Evolutionary conservation across 2,113 vertebrate species (phyloP), one percentile per base, ranked within the genome.

Genomic region (Pogona vitticeps): DNA sequence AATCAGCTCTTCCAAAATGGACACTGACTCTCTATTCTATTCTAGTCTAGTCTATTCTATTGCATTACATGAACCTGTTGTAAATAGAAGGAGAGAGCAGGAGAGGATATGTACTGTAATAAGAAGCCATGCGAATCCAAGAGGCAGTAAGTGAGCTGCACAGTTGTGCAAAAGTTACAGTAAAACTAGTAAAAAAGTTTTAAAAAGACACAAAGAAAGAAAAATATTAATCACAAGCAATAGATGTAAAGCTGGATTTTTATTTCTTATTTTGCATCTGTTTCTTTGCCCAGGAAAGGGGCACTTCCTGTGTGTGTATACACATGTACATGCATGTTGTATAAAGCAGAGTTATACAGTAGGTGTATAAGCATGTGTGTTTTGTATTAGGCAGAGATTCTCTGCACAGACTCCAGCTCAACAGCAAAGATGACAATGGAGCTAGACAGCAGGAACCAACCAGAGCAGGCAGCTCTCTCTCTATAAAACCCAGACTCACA

Each of bases 401-500:
- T 38, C 46, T 52, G 46, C 33, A 82, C 56, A 73, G 68, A 56
- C 4, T 80, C 42, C 68, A n/a, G 67, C 76, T 72, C 67, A 63
- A 40, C 82, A 84, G 18, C 42, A 84, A 68, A 28, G 70, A 33
- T 82, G 82, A 75, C 70, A 70, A 77, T 4, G 20, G 38, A 85
- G 40, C 46, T 28, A 76, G 71, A 67, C 59, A 38, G 59, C 79
- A 87, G 59, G 61, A 76, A 85, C 83, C 86, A 78, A 80, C 9
- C 76, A 0, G 46, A 77, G 76, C 36, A 80, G 87, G 88, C 84
- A 89, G 85, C 90, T 84, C 82, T 33, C 38, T 0, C 75, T 63
- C 1, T 88, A 93, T 92, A 94, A 93, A 94, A 72, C 59, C 77
- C 92, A 26, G 58, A 70, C 0, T 58, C 36, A 36, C 76, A 71